phyloP scores from a whole-genome alignment of 2,888 invertebrate genomes.

The Nasonia oneida region DNA sequence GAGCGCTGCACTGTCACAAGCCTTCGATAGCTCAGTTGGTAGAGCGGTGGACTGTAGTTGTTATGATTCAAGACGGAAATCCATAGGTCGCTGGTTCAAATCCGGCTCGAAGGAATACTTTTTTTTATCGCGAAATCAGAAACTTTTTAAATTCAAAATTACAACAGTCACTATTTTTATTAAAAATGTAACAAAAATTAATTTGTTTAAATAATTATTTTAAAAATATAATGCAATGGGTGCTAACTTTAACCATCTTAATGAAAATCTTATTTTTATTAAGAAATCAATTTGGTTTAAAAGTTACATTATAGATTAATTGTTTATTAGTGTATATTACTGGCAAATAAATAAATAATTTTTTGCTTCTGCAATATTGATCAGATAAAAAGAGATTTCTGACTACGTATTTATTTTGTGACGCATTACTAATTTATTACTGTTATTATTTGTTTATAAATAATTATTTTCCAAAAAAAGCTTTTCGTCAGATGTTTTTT shows the following conservation, averaged over 20 bases:
- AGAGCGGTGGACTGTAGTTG: constrained; percentile 80
- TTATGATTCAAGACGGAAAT: constrained; percentile 67
- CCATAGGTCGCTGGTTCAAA: constrained; percentile 78
- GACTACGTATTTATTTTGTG: too few species aligned
- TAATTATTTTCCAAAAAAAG: background rate
- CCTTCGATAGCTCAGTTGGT: constrained; percentile 80
- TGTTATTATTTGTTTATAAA: background rate
- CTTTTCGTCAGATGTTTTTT: background rate
- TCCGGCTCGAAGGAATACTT: constrained; percentile 76
- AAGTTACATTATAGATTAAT: background rate
- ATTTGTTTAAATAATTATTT: background rate
- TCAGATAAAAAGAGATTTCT: too few species aligned
- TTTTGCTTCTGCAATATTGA: too few species aligned
- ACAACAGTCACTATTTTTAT: background rate
- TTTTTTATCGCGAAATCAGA: constrained; percentile 24
- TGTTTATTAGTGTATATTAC: background rate
- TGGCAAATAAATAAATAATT: background rate
- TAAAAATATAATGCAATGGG: too few species aligned
- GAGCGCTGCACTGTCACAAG: background rate
- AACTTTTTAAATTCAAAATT: background rate
- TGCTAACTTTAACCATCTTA: too few species aligned
- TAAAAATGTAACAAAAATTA: background rate
- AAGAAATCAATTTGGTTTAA: background rate
- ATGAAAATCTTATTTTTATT: too few species aligned
- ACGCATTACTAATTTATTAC: background rate